Base-by-base conservation (phyloP, 1,140 invertebrate species). In the Hypothenemus hampei region DNA sequence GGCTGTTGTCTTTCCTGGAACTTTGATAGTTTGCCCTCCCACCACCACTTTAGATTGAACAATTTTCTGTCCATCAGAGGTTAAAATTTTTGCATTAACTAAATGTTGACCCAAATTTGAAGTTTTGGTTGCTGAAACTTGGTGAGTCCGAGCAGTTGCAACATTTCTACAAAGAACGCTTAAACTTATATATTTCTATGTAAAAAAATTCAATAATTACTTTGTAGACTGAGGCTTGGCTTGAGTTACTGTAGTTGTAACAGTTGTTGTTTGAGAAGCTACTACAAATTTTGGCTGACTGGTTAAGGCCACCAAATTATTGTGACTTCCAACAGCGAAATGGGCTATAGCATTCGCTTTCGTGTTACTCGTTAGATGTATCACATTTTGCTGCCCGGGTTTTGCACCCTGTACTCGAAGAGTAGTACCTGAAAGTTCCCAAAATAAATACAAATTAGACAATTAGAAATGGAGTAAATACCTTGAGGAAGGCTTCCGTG, bases 311-410 rank as follows among this genome's bases (percentile, higher is more conserved):
- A 73, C 68, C 37, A 75, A 68, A 62, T 70, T 75, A 47, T 72
- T 72, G 64, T 74, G 72, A 8, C 73, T 70, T 10, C 71, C 72
- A 19, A 74, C 73, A 15, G 75, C 65, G 60, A 73, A 73, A 57
- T 74, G 72, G 54, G 71, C 60, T 3, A 76, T 62, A 6, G 59
- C 24, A 36, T 64, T 66, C 26, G 70, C 59, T 43, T 71, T 61
- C 39, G 63, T 31, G 6, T 61, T 46, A 8, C 63, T 54, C 0
- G 68, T 65, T 23, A 73, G 58, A 59, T 74, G 72, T 6, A 75
- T 73, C 4, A 71, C 62, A 60, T 72, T 73, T 18, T 67, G 57
- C 48, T 71, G 69, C 7, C 69, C 69, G 22, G 67, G 58, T 65
- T 74, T 77, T n/a, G 66, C 64, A 11, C 70, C 69, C 15, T 73